Percentiles rank a stretch among this genome's conserved stretches.
Conservation (phyloP, 2,797 vertebrate species). For the Cercopithecus petaurista region DNA sequence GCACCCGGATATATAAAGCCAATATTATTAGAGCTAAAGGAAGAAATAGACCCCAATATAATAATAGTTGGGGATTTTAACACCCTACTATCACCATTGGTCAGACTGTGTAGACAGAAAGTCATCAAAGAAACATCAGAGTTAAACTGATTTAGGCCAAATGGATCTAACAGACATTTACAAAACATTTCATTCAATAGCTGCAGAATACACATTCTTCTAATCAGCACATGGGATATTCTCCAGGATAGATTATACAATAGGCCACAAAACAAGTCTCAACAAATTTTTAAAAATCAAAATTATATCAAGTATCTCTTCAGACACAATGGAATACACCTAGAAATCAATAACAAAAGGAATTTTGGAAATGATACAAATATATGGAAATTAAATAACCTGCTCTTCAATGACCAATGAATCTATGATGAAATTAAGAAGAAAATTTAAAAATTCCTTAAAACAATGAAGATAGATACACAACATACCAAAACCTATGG, state of each 20-base stretch:
- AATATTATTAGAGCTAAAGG: background rate
- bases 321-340: background rate
- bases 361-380: background rate
- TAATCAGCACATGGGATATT: background rate
- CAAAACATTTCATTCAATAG: background rate
- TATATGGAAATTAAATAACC: background rate
- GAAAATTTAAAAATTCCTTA: background rate
- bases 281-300: background rate
- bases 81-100: background rate
- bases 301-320: background rate
- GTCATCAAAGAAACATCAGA: background rate
- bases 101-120: background rate
- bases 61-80: background rate
- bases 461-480: background rate
- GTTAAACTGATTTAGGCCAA: background rate
- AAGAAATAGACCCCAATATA: background rate
- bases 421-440: background rate
- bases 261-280: background rate
- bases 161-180: background rate
- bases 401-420: background rate
- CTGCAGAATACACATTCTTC: background rate
- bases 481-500: background rate
- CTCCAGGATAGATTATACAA: background rate
- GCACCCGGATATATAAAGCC: background rate
- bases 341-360: background rate